phyloP scores from a whole-genome alignment of 2,113 vertebrate genomes.

The Daubentonia madagascariensis region DNA sequence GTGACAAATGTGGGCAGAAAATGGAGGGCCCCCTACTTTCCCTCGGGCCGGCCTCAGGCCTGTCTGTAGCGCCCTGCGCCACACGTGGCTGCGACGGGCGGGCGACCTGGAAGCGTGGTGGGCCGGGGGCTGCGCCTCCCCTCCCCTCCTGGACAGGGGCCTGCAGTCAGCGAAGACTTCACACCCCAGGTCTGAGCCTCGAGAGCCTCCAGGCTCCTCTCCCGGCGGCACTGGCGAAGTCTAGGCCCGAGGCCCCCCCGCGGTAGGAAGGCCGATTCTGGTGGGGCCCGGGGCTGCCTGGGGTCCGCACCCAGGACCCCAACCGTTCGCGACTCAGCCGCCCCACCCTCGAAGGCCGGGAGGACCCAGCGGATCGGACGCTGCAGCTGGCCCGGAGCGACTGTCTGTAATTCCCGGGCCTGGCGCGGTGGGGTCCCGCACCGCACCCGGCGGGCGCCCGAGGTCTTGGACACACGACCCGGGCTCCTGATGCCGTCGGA shows the following conservation, averaged over 20 bases:
- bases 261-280: background rate
- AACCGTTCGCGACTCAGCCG: fast-evolving
- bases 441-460: fast-evolving
- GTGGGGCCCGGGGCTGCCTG: background rate
- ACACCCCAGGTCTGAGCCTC: background rate
- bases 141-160: background rate
- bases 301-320: background rate
- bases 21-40: background rate
- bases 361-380: background rate
- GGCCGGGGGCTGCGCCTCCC: too few relatives aligned
- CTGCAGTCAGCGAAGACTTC: background rate
- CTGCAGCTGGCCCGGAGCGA: background rate
- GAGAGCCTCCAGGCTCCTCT: background rate
- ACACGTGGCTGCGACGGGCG: background rate
- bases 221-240: fast-evolving
- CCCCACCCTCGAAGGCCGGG: background rate
- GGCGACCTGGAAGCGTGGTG: background rate
- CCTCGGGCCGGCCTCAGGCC: background rate
- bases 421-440: fast-evolving
- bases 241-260: background rate
- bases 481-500: background rate
- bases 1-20: background rate
- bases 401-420: background rate
- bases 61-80: background rate
- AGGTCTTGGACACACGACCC: background rate